These are phyloP conservation scores for Ctenicera cuprea DNA, from an alignment of 2,888 invertebrate genomes.

Conservation along the genomic window DNA sequence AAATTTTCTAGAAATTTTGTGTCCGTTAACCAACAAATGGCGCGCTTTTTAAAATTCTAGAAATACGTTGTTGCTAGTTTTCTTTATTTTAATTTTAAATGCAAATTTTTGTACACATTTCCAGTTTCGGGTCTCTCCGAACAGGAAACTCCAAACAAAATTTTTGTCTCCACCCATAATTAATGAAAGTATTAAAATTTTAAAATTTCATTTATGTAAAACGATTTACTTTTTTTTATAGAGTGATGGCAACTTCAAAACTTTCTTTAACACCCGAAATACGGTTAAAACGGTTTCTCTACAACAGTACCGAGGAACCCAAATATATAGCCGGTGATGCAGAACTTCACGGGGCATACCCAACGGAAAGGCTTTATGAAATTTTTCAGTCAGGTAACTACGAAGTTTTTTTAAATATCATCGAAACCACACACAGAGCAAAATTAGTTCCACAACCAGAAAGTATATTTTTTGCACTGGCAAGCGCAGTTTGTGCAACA, in stretches of 20 bases:
- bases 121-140: too few species aligned
- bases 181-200: too few species aligned
- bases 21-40: too few species aligned
- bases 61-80: too few species aligned
- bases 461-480: slow-evolving; percentile 62
- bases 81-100: too few species aligned
- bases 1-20: too few species aligned
- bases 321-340: slow-evolving; percentile 64
- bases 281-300: slow-evolving; percentile 64
- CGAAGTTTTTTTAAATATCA: slow-evolving; percentile 56
- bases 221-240: neutral
- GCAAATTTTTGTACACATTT: too few species aligned
- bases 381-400: slow-evolving; percentile 39
- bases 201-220: too few species aligned
- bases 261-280: slow-evolving; percentile 52
- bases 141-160: too few species aligned
- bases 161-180: too few species aligned
- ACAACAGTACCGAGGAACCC: slow-evolving; percentile 60
- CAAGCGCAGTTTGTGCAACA: slow-evolving; percentile 47
- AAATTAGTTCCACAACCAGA: slow-evolving; percentile 59
- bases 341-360: slow-evolving; percentile 58
- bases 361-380: slow-evolving; percentile 40
- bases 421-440: slow-evolving; percentile 59
- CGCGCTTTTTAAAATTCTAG: too few species aligned
- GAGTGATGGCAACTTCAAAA: slow-evolving; percentile 29